These are phyloP conservation scores for Nycteola revayana DNA, from an alignment of 2,888 invertebrate genomes.

Conservation along the genomic window DNA sequence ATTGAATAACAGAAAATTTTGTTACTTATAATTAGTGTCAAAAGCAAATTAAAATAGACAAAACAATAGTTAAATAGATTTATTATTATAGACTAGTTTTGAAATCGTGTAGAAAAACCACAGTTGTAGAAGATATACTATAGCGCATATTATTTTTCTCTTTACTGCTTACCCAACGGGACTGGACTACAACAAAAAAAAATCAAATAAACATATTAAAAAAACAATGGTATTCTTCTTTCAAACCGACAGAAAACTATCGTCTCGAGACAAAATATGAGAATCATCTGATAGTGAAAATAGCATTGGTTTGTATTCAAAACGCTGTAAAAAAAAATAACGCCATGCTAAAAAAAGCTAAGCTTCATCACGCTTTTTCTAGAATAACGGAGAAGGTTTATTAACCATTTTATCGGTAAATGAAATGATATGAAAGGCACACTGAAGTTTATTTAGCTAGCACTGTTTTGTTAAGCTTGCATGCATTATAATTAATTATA, in stretches of 20 bases:
- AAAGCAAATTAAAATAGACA: too few relatives aligned
- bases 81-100: constrained; percentile 17
- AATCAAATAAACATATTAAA: constrained; percentile 9
- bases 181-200: constrained; percentile 56
- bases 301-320: constrained; percentile 93
- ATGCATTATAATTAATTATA: too few relatives aligned
- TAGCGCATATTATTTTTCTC: constrained; percentile 74
- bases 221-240: constrained; percentile 40
- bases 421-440: constrained; percentile 33
- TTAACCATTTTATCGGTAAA: constrained; percentile 40
- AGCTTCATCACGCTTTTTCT: constrained; percentile 63
- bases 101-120: constrained; percentile 26
- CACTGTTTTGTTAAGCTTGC: constrained; percentile 34
- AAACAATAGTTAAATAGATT: constrained; percentile 16
- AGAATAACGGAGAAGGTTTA: constrained; percentile 40
- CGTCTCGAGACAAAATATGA: constrained; percentile 98
- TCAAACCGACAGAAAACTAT: constrained; percentile 91
- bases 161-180: constrained; percentile 77
- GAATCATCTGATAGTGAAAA: constrained; percentile 98
- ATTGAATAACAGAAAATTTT: constrained; percentile 17
- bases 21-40: neutral
- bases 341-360: constrained; percentile 47
- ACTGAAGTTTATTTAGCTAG: constrained; percentile 24
- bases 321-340: constrained; percentile 48
- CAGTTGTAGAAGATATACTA: constrained; percentile 49